These are phyloP conservation scores for Metalampra italica DNA, from an alignment of 2,888 invertebrate genomes.

Conservation along the genomic window DNA sequence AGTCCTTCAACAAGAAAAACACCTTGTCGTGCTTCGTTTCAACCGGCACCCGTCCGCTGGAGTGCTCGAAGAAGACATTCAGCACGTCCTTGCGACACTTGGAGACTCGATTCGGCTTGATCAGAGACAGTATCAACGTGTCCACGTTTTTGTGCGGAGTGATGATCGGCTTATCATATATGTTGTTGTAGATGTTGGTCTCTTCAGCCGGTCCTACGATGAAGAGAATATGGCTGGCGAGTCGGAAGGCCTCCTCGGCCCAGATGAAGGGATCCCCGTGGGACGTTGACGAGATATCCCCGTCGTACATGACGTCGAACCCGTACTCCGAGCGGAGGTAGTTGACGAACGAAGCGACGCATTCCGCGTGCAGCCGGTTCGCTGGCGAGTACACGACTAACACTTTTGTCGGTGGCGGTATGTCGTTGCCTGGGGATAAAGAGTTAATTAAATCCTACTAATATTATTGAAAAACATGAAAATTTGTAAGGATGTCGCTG, in stretches of 20 bases:
- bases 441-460: slow-evolving; percentile 6
- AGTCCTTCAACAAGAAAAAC: slow-evolving; percentile 57
- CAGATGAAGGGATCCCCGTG: slow-evolving; percentile 62
- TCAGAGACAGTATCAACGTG: slow-evolving; percentile 40
- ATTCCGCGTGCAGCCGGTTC: slow-evolving; percentile 60
- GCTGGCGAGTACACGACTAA: slow-evolving; percentile 57
- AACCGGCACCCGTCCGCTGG: slow-evolving; percentile 47
- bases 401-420: slow-evolving; percentile 60
- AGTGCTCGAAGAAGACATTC: slow-evolving; percentile 63
- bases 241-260: slow-evolving; percentile 54
- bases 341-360: slow-evolving; percentile 53
- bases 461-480: neutral
- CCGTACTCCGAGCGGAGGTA: slow-evolving; percentile 61
- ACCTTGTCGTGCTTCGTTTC: slow-evolving; percentile 50
- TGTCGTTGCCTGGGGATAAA: slow-evolving; percentile 45
- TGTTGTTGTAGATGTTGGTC: slow-evolving; percentile 47
- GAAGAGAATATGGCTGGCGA: slow-evolving; percentile 55
- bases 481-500: neutral
- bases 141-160: slow-evolving; percentile 49
- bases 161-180: slow-evolving; percentile 64
- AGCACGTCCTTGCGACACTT: slow-evolving; percentile 45
- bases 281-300: slow-evolving; percentile 48
- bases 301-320: slow-evolving; percentile 58
- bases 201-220: slow-evolving; percentile 58
- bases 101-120: slow-evolving; percentile 34